These are phyloP conservation scores for Pipistrellus pygmaeus DNA, from an alignment of 2,797 vertebrate species.

Conservation along the genomic window DNA sequence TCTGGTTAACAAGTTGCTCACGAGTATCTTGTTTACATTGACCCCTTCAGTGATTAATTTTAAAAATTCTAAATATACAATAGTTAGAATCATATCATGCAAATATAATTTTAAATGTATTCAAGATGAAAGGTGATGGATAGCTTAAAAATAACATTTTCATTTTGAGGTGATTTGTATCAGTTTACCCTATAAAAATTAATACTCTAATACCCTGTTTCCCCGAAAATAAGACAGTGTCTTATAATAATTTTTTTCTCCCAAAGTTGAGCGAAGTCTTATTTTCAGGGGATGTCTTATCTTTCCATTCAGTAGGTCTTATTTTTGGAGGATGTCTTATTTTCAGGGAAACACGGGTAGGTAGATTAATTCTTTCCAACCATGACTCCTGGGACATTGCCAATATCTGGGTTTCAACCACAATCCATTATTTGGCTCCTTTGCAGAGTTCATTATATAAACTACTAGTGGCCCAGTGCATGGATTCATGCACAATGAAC, in stretches of 20 bases:
- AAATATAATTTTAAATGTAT: conserved; percentile 11
- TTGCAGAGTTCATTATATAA: background rate
- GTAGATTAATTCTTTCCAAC: conserved; percentile 32
- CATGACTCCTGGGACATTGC: background rate
- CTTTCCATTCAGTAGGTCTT: too few relatives aligned
- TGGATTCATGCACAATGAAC: too few relatives aligned
- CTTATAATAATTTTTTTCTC: too few relatives aligned
- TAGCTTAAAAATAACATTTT: conserved; percentile 4
- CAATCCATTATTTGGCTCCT: background rate
- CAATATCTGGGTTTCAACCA: conserved; percentile 20
- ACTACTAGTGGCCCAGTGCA: background rate
- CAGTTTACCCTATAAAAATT: conserved; percentile 2
- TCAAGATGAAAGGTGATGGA: background rate
- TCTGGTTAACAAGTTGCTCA: conserved; percentile 42
- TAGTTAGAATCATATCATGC: background rate
- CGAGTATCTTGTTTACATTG: background rate
- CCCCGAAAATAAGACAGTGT: too few relatives aligned
- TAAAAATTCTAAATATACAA: background rate
- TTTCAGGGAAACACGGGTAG: too few relatives aligned
- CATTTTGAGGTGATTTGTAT: conserved; percentile 31
- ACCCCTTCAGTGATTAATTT: background rate
- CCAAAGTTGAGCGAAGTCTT: too few relatives aligned
- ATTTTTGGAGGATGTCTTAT: too few relatives aligned
- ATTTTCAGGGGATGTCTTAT: too few relatives aligned
- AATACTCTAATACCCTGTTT: background rate